Conservation (phyloP, 1,140 invertebrate species). For the Meloidogyne exigua region DNA sequence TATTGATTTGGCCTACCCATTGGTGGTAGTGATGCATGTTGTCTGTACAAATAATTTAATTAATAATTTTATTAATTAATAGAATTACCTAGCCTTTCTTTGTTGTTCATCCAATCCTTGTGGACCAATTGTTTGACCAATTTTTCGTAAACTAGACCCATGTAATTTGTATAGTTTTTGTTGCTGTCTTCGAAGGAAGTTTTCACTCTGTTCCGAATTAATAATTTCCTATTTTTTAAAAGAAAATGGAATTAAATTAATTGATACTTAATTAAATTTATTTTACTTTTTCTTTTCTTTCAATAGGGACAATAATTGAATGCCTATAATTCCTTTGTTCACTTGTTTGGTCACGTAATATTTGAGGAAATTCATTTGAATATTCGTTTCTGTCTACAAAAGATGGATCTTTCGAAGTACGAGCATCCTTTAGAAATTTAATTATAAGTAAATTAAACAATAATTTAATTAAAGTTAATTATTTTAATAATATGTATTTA, state of each 20-base stretch:
- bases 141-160: background rate
- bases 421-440: background rate
- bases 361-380: constrained; percentile 20
- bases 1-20: constrained; percentile 7
- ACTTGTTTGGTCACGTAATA: constrained; percentile 11
- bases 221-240: constrained; percentile 7
- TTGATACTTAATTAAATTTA: background rate
- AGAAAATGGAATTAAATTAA: constrained; percentile 6
- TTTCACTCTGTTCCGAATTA: constrained; percentile 2
- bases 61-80: background rate
- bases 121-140: background rate
- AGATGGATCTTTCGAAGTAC: background rate
- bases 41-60: background rate
- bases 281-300: constrained; percentile 10
- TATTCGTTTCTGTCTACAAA: background rate
- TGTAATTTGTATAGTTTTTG: constrained; percentile 16
- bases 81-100: background rate
- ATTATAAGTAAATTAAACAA: no score
- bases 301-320: background rate
- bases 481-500: no score
- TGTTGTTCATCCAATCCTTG: constrained; percentile 8
- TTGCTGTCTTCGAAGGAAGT: constrained; percentile 9
- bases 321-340: constrained; percentile 8
- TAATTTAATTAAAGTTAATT: background rate
- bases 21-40: constrained; percentile 20